Evolutionary conservation across 2,113 vertebrate genomes (phyloP).

Genomic region (Bubo bubo): DNA sequence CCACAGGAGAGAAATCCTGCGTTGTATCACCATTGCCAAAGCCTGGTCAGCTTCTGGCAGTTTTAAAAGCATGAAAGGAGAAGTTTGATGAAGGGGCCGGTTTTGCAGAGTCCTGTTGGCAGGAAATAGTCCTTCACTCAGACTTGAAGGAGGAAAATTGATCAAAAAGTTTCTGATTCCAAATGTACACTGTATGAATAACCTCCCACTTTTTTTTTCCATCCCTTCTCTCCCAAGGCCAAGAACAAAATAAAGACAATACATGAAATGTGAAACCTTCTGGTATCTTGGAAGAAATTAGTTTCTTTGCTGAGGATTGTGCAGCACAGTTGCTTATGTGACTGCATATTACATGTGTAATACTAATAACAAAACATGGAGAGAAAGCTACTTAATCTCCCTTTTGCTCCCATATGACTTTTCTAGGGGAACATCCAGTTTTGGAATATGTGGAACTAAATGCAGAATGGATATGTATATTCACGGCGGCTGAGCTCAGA

Average conservation of each 20-base stretch:
- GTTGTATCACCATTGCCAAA: neutral
- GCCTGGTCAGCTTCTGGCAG: neutral
- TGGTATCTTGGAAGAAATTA: neutral
- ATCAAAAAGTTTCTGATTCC: neutral
- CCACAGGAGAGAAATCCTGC: neutral
- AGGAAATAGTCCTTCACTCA: neutral
- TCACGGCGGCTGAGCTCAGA: constrained; percentile 7
- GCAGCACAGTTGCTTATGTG: constrained; percentile 26
- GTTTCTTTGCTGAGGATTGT: neutral
- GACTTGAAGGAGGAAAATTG: neutral
- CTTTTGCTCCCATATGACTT: constrained; percentile 15
- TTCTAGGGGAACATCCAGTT: neutral
- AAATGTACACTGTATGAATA: neutral
- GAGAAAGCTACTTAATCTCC: constrained; percentile 46
- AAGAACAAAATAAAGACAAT: neutral
- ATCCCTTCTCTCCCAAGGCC: neutral
- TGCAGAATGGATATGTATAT: constrained; percentile 22
- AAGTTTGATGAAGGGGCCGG: neutral
- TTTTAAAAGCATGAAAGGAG: neutral
- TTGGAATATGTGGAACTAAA: constrained; percentile 39
- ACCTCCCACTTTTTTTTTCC: neutral
- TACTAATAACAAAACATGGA: constrained; percentile 22
- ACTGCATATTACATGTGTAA: constrained; percentile 8
- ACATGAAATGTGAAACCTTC: neutral
- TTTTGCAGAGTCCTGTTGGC: neutral